Conservation (phyloP, 53 echinoderm and acorn worm species). For the Patiria pectinifera region DNA sequence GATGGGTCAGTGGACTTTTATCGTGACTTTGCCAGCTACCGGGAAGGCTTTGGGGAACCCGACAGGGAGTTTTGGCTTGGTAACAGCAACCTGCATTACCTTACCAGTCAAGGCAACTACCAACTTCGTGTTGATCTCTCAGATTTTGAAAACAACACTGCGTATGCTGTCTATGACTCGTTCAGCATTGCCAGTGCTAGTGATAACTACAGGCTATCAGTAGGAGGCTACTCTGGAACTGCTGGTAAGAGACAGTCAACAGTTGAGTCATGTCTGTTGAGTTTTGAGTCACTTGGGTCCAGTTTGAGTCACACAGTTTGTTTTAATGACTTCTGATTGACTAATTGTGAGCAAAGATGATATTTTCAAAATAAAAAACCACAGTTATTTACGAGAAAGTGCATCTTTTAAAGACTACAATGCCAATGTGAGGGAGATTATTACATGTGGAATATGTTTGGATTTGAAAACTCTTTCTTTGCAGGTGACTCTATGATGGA, state of each 20-base stretch:
- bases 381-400: too few species aligned
- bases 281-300: too few species aligned
- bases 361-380: too few species aligned
- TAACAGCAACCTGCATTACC: slow-evolving; percentile 12
- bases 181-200: slow-evolving; percentile 35
- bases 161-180: slow-evolving; percentile 37
- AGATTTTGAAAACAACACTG: slow-evolving; percentile 37
- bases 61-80: slow-evolving; percentile 61
- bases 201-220: slow-evolving; percentile 11
- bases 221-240: slow-evolving; percentile 43
- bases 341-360: too few species aligned
- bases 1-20: slow-evolving; percentile 55
- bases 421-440: too few species aligned
- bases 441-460: too few species aligned
- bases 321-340: too few species aligned
- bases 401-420: too few species aligned
- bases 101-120: slow-evolving; percentile 27
- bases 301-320: too few species aligned
- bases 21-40: slow-evolving; percentile 32
- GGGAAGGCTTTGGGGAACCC: slow-evolving; percentile 41
- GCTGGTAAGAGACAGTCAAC: slow-evolving; percentile 15
- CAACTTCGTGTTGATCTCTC: slow-evolving; percentile 50
- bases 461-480: too few species aligned
- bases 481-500: background rate
- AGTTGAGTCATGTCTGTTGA: too few species aligned